Percentiles rank a stretch among this genome's conserved stretches.
phyloP scores from a whole-genome alignment of 2,888 invertebrate genomes.

The Yponomeuta cagnagella region DNA sequence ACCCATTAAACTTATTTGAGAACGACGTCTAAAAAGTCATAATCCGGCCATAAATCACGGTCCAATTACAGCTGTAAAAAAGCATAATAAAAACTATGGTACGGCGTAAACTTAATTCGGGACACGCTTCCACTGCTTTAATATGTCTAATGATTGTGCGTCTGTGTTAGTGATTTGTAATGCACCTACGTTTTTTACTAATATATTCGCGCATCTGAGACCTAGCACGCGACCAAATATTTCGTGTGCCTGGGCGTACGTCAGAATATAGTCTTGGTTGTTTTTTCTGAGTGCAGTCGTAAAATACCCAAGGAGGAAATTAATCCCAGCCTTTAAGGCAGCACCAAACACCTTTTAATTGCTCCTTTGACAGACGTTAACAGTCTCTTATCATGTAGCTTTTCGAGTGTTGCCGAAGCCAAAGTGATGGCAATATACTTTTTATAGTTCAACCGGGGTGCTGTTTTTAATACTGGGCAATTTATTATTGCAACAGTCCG shows the following conservation, averaged over 20 bases:
- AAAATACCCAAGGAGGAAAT: constrained; percentile 35
- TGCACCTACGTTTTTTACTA: background rate
- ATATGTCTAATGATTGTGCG: constrained; percentile 12
- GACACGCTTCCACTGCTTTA: constrained; percentile 12
- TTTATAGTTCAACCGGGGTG: constrained; percentile 60
- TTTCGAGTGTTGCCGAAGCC: constrained; percentile 64
- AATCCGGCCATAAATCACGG: constrained; percentile 42
- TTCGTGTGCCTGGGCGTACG: constrained; percentile 5
- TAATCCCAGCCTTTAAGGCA: constrained; percentile 58
- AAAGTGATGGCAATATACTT: constrained; percentile 57
- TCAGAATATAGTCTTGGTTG: constrained; percentile 16
- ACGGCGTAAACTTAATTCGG: constrained; percentile 32
- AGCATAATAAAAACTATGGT: constrained; percentile 33
- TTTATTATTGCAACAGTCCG: constrained; percentile 51
- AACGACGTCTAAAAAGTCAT: constrained; percentile 34
- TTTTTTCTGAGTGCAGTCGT: constrained; percentile 12
- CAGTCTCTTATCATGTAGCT: constrained; percentile 43
- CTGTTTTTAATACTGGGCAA: constrained; percentile 63
- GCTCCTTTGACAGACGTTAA: constrained; percentile 70
- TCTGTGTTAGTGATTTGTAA: constrained; percentile 5
- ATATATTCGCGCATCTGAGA: constrained; percentile 1
- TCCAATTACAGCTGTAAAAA: constrained; percentile 42
- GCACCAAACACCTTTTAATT: constrained; percentile 66
- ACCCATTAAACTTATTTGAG: constrained; percentile 37
- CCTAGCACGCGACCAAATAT: constrained; percentile 12